Evolutionary conservation across 2,797 vertebrate genomes (phyloP).

Genomic region (Falco novaeseelandiae): DNA sequence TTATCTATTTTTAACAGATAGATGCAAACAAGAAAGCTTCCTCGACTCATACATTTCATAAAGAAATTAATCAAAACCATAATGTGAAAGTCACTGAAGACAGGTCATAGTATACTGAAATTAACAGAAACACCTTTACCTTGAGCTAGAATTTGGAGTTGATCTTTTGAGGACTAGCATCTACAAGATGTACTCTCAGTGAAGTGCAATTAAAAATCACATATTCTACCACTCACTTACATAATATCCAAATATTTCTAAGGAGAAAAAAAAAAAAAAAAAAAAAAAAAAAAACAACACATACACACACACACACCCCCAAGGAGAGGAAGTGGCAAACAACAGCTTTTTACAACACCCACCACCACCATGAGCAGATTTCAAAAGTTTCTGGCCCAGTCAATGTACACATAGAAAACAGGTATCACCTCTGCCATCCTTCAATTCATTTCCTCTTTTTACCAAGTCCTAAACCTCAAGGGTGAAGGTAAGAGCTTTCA

Average conservation of each 20-base stretch:
- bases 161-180: background rate
- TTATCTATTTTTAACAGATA: constrained; percentile 34
- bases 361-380: background rate
- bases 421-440: background rate
- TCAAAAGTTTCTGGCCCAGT: background rate
- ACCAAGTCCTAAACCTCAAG: background rate
- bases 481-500: background rate
- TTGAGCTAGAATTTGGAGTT: background rate
- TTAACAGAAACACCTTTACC: background rate
- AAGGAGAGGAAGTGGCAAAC: background rate
- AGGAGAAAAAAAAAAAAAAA: background rate
- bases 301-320: background rate
- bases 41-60: constrained; percentile 1
- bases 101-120: background rate
- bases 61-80: constrained; percentile 3
- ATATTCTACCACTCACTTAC: background rate
- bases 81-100: background rate
- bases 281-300: no score
- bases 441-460: background rate
- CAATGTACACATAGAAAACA: background rate
- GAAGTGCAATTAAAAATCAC: background rate
- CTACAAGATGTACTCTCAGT: background rate
- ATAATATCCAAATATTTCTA: background rate
- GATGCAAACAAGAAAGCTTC: constrained; percentile 17
- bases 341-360: background rate